A percentile compares a stretch with the other conserved stretches of the same genome.
Conservation (phyloP, 92 coral and sea anemone species). For the Meandrina meandrites region DNA sequence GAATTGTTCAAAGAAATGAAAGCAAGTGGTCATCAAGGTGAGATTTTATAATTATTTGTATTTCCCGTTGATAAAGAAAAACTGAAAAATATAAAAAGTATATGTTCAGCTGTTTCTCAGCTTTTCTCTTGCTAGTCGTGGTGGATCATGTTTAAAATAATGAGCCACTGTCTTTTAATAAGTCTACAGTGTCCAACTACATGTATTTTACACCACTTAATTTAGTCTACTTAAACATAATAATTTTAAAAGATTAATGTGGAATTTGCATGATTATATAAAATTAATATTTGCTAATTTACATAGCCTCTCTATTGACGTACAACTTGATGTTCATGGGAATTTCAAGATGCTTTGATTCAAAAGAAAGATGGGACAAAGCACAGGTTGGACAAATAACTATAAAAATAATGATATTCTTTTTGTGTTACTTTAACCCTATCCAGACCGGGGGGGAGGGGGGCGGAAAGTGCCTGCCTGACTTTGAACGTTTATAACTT, state of each 20-base stretch:
- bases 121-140: no score
- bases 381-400: conserved; percentile 48
- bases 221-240: no score
- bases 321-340: conserved; percentile 70
- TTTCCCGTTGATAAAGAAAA: no score
- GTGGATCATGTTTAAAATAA: neutral
- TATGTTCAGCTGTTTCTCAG: neutral
- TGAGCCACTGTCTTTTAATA: neutral
- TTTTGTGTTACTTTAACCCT: no score
- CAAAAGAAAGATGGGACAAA: conserved; percentile 44
- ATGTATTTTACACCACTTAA: neutral
- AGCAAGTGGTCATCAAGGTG: conserved; percentile 72
- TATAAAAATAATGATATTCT: neutral
- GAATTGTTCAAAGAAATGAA: conserved; percentile 77
- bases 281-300: neutral
- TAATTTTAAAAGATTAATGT: no score
- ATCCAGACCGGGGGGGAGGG: no score
- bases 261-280: no score
- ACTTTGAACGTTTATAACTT: no score
- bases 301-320: conserved; percentile 58
- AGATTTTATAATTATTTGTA: neutral
- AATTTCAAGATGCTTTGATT: conserved; percentile 6
- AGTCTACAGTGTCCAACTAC: neutral
- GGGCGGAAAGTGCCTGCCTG: no score
- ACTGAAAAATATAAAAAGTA: neutral